phyloP scores from a whole-genome alignment of 1,140 invertebrate genomes.

The Lasioglossum albipes region DNA sequence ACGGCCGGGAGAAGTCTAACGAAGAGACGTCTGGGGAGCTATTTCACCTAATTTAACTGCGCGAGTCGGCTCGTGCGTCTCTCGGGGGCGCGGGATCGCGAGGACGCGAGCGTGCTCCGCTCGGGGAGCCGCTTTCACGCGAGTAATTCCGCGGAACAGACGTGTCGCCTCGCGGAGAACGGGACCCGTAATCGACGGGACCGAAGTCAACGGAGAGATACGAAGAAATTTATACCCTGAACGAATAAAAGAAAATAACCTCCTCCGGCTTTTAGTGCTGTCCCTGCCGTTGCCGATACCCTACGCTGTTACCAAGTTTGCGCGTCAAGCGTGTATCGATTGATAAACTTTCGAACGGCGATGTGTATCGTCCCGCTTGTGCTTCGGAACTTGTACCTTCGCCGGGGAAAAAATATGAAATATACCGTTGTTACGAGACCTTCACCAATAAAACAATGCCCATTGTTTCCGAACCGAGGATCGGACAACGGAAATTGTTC shows the following conservation, averaged over 20 bases:
- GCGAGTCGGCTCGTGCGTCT: constrained; percentile 7
- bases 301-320: too few relatives aligned
- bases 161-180: neutral
- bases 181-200: neutral
- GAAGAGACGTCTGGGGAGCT: constrained; percentile 73
- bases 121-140: neutral
- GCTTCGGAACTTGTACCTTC: too few relatives aligned
- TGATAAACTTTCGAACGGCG: too few relatives aligned
- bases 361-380: too few relatives aligned
- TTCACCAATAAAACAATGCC: too few relatives aligned
- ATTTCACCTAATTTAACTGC: constrained; percentile 72
- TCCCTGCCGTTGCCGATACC: neutral
- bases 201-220: neutral
- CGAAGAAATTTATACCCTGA: neutral
- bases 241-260: neutral
- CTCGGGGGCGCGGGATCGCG: constrained; percentile 8
- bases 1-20: constrained; percentile 67
- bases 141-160: neutral
- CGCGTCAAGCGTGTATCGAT: too few relatives aligned
- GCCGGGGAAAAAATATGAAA: too few relatives aligned
- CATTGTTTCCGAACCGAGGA: too few relatives aligned
- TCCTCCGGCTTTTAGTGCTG: neutral
- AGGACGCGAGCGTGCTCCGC: neutral
- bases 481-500: too few relatives aligned
- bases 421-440: too few relatives aligned